Evolutionary conservation across 2,113 vertebrate species (phyloP).

Genomic region (Procavia capensis): DNA sequence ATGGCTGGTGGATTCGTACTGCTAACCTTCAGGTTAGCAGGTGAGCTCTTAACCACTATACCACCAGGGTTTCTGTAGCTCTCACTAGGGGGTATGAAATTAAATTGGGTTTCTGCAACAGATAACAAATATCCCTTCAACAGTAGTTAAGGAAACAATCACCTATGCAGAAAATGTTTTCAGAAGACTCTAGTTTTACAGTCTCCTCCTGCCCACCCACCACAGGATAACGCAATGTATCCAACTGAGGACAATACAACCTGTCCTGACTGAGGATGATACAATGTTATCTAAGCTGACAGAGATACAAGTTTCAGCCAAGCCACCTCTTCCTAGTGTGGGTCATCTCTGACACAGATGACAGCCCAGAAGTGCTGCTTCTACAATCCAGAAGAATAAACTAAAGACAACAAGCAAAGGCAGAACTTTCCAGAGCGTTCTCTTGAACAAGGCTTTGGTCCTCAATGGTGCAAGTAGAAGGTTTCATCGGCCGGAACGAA

Average conservation of each 20-base stretch:
- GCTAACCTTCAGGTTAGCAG: background rate
- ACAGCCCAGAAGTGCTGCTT: background rate
- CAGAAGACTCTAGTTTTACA: background rate
- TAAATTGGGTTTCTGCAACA: background rate
- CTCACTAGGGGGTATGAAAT: background rate
- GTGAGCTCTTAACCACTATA: too few relatives aligned
- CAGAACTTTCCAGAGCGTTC: background rate
- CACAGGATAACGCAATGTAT: too few relatives aligned
- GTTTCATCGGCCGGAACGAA: background rate
- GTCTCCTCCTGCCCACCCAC: background rate
- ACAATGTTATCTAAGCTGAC: too few relatives aligned
- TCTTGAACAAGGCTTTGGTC: background rate
- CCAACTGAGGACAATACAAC: background rate
- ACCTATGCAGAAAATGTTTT: background rate
- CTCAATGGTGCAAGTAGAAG: background rate
- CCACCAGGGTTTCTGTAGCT: background rate
- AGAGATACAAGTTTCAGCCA: too few relatives aligned
- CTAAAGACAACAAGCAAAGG: background rate
- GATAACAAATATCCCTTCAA: background rate
- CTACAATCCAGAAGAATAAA: background rate
- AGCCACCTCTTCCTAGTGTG: background rate
- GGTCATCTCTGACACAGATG: background rate
- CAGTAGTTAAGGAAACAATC: background rate
- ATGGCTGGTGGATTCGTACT: background rate
- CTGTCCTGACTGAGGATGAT: fast-evolving